Conservation (phyloP, 2,888 invertebrate genomes). For the Cerastis rubricosa region DNA sequence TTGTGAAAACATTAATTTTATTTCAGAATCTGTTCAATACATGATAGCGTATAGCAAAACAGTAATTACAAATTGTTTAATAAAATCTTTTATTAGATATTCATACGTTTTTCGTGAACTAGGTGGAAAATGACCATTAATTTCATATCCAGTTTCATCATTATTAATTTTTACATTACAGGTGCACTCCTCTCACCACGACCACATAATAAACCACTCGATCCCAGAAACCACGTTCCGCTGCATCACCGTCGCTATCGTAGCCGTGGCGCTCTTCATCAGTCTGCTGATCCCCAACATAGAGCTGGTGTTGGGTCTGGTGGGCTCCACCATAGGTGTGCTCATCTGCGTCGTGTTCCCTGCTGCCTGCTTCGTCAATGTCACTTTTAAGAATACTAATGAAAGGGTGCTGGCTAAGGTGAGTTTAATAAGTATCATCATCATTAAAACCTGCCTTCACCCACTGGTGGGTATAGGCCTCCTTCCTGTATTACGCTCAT, state of each 20-base stretch:
- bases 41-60: too few species aligned
- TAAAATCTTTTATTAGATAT: too few species aligned
- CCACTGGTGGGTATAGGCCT: too few species aligned
- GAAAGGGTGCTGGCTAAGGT: constrained; percentile 96
- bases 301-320: constrained; percentile 97
- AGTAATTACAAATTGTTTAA: too few species aligned
- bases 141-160: too few species aligned
- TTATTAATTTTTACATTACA: constrained; percentile 70
- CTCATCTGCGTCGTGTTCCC: constrained; percentile 98
- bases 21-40: too few species aligned
- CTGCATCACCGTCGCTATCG: constrained; percentile 95
- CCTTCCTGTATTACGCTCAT: too few species aligned
- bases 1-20: too few species aligned
- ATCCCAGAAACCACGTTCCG: constrained; percentile 97
- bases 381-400: constrained; percentile 96
- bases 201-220: constrained; percentile 91
- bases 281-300: constrained; percentile 98
- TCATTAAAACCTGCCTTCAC: too few species aligned
- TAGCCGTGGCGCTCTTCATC: constrained; percentile 93
- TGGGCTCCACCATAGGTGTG: constrained; percentile 98
- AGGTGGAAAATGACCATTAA: not conserved
- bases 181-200: constrained; percentile 93
- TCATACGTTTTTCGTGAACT: not conserved
- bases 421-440: too few species aligned
- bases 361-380: constrained; percentile 96